phyloP scores from a whole-genome alignment of 2,797 vertebrate genomes.

The Sternotherus odoratus region DNA sequence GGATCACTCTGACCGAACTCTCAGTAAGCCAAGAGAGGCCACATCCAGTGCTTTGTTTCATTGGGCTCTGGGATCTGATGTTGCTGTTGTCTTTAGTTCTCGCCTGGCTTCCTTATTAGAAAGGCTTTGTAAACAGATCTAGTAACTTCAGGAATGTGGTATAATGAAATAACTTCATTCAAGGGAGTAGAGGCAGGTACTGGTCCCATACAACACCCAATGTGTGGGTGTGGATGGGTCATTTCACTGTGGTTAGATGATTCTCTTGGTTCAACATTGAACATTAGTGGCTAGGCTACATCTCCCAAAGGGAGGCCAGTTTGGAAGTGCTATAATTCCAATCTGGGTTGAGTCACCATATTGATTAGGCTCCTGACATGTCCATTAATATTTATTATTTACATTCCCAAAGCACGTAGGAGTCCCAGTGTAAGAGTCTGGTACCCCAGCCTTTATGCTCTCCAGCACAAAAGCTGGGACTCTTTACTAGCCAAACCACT shows the following conservation, averaged over 20 bases:
- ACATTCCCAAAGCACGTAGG: background rate
- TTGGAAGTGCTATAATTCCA: background rate
- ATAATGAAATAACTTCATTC: background rate
- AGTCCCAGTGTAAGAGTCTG: too few species aligned
- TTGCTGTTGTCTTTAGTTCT: background rate
- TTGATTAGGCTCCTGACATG: background rate
- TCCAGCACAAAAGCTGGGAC: too few species aligned
- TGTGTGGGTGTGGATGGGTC: background rate
- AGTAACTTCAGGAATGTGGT: background rate
- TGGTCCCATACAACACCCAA: too few species aligned
- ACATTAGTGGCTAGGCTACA: background rate
- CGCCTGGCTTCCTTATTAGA: background rate
- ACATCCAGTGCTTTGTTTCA: background rate
- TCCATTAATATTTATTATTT: background rate
- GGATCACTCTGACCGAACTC: background rate
- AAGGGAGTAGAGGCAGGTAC: too few species aligned
- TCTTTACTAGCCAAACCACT: too few species aligned
- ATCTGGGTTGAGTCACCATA: background rate
- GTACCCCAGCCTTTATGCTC: too few species aligned
- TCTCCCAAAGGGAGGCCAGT: background rate
- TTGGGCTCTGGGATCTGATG: background rate
- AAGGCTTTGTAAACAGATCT: background rate
- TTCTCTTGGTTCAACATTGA: background rate
- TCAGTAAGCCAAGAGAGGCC: background rate
- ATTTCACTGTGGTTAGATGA: background rate